Conservation (phyloP, 1,140 invertebrate species). For the Theocolax elegans region DNA sequence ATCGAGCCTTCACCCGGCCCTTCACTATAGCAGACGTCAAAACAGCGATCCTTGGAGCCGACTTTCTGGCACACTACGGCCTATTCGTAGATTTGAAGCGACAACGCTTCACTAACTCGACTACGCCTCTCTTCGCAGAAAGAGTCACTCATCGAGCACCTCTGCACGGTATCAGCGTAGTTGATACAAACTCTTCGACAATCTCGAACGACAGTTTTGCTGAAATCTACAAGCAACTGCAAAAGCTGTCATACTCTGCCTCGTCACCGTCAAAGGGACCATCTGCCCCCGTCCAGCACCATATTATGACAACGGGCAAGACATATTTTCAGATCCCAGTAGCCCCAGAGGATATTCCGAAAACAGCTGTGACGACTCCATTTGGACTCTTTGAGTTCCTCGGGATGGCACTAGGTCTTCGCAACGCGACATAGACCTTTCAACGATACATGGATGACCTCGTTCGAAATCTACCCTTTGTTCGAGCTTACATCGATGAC, state of each 20-base stretch:
- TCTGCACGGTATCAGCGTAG: too few relatives aligned
- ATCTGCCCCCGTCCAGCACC: too few relatives aligned
- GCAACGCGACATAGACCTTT: not conserved
- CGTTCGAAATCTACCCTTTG: slow-evolving; percentile 51
- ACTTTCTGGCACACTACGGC: not conserved
- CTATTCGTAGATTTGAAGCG: not conserved
- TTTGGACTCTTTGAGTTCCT: not conserved
- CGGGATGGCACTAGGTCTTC: not conserved
- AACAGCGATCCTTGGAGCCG: not conserved
- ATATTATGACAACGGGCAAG: too few relatives aligned
- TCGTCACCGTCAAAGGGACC: too few relatives aligned
- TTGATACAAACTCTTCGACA: too few relatives aligned
- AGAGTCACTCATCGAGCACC: too few relatives aligned
- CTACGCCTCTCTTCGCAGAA: not conserved
- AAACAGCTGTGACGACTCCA: not conserved
- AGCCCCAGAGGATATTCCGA: slow-evolving; percentile 29
- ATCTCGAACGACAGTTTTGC: too few relatives aligned
- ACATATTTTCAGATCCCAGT: slow-evolving; percentile 42
- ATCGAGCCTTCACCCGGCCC: not conserved
- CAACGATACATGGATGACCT: not conserved
- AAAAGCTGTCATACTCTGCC: too few relatives aligned
- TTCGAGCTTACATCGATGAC: slow-evolving; percentile 54
- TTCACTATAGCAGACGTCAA: not conserved
- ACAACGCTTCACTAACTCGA: not conserved
- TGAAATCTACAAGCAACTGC: too few relatives aligned